These are phyloP conservation scores for Eriosoma lanigerum DNA, from an alignment of 1,140 invertebrate genomes.

Conservation along the genomic window DNA sequence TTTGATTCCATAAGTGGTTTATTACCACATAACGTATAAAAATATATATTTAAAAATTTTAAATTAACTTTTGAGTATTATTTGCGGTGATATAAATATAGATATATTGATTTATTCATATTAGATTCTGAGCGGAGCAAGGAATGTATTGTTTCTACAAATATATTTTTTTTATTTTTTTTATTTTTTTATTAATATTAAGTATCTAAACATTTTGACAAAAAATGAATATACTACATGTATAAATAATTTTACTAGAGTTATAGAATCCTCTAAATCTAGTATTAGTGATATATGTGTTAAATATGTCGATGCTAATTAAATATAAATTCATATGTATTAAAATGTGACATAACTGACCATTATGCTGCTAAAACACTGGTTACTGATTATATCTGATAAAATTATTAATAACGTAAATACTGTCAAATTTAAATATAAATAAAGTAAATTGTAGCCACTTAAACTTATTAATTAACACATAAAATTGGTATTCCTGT, in stretches of 20 bases:
- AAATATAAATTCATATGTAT: background rate
- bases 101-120: too few species aligned
- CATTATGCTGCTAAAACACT: background rate
- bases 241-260: slow-evolving; percentile 18
- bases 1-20: too few species aligned
- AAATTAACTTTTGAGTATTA: too few species aligned
- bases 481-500: background rate
- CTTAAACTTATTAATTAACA: background rate
- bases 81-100: too few species aligned
- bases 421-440: background rate
- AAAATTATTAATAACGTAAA: background rate
- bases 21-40: too few species aligned
- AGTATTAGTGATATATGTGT: slow-evolving; percentile 2
- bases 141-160: too few species aligned
- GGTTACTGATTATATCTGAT: background rate
- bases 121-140: too few species aligned
- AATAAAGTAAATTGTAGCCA: background rate
- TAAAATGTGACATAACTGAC: slow-evolving; percentile 8
- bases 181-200: too few species aligned
- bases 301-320: background rate
- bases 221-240: background rate
- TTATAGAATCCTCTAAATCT: background rate
- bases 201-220: background rate
- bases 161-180: too few species aligned
- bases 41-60: too few species aligned